These are phyloP conservation scores for Euleptes europaea DNA, from an alignment of 2,113 vertebrate species.

Conservation along the genomic window DNA sequence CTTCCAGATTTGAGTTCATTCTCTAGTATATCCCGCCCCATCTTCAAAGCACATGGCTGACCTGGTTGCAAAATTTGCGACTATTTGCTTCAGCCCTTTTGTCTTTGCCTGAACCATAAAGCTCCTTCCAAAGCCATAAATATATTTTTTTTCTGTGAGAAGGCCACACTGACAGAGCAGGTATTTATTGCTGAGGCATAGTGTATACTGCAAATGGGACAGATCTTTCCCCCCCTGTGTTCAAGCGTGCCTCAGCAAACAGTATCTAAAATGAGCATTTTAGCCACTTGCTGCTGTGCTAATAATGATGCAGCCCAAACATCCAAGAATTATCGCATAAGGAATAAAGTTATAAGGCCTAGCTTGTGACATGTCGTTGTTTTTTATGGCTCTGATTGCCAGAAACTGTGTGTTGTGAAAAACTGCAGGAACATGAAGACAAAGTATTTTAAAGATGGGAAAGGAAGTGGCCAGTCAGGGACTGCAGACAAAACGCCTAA, in stretches of 20 bases:
- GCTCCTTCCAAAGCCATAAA: neutral
- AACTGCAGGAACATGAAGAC: constrained; percentile 55
- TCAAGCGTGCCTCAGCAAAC: fast-evolving
- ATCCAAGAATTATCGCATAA: neutral
- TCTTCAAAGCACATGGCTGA: neutral
- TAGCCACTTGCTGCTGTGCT: fast-evolving
- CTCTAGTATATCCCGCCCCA: neutral
- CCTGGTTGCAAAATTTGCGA: neutral
- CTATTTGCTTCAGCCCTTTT: neutral
- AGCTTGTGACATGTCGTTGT: fast-evolving
- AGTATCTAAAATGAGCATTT: fast-evolving
- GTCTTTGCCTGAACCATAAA: neutral
- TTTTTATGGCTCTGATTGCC: constrained; percentile 33
- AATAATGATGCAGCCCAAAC: fast-evolving
- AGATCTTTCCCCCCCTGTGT: fast-evolving
- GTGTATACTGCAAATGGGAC: fast-evolving
- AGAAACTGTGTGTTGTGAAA: constrained; percentile 48
- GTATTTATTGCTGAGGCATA: fast-evolving
- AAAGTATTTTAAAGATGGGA: constrained; percentile 54
- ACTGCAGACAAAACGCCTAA: constrained; percentile 58
- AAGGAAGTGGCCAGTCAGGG: constrained; percentile 45
- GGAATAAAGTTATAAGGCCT: fast-evolving
- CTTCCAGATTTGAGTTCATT: neutral
- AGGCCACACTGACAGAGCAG: neutral
- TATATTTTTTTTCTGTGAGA: fast-evolving